These are phyloP conservation scores for Miltochrista miniata DNA, from an alignment of 2,888 invertebrate species.

Conservation along the genomic window DNA sequence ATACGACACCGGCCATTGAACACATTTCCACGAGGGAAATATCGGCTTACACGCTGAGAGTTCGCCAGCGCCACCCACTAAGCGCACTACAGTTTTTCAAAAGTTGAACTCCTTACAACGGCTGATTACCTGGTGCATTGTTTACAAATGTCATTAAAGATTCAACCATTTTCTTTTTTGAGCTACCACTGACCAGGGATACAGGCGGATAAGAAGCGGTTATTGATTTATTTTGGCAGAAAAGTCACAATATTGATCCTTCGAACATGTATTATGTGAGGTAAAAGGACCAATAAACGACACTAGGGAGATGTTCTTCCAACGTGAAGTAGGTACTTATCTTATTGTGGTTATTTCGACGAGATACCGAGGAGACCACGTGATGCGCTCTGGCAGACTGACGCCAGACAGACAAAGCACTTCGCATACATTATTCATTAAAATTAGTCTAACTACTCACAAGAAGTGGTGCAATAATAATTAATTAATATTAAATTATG, in stretches of 20 bases:
- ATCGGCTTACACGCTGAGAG: slow-evolving; percentile 72
- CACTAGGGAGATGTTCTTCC: no score
- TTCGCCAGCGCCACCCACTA: slow-evolving; percentile 69
- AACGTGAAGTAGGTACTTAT: no score
- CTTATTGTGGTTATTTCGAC: no score
- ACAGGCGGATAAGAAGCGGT: no score
- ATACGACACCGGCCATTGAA: slow-evolving; percentile 78
- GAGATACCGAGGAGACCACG: no score
- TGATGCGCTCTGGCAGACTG: no score
- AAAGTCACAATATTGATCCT: no score
- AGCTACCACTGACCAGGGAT: no score
- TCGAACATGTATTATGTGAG: no score
- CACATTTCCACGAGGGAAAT: slow-evolving; percentile 79
- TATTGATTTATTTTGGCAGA: no score
- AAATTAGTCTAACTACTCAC: background rate
- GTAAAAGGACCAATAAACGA: no score
- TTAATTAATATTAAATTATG: background rate
- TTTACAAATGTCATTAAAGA: background rate
- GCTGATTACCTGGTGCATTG: slow-evolving; percentile 48
- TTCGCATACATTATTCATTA: background rate
- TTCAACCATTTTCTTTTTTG: no score
- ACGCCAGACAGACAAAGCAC: background rate
- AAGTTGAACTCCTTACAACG: slow-evolving; percentile 47
- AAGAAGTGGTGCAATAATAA: background rate
- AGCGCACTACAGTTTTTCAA: slow-evolving; percentile 47